Conservation (phyloP, 2,113 vertebrate species). For the Patagioenas fasciata region DNA sequence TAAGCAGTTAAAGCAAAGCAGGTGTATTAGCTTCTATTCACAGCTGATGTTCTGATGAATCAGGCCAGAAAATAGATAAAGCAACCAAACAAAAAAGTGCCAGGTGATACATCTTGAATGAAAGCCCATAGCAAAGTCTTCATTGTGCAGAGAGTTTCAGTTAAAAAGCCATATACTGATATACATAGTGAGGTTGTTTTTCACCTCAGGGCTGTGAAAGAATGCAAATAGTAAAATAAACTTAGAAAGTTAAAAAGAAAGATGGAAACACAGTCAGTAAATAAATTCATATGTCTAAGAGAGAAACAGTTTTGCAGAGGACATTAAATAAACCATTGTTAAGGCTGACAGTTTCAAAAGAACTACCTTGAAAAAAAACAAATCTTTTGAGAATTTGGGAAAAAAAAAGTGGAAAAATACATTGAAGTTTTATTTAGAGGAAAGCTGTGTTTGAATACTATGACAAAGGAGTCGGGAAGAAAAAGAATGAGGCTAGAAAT, state of each 20-base stretch:
- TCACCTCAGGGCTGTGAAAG: not conserved
- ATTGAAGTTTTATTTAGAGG: not conserved
- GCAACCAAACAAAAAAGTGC: not conserved
- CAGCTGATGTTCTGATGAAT: not conserved
- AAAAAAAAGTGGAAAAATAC: not conserved
- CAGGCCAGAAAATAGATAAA: not conserved
- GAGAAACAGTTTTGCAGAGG: not conserved
- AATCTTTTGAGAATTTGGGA: not conserved
- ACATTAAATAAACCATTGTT: not conserved
- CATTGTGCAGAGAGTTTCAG: not conserved
- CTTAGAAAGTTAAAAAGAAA: conserved; percentile 6
- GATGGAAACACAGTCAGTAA: not conserved
- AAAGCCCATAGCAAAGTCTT: not conserved
- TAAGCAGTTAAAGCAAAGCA: conserved; percentile 19
- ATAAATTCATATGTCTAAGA: not conserved
- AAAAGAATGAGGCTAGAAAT: not conserved
- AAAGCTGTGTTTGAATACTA: not conserved
- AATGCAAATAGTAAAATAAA: conserved; percentile 13
- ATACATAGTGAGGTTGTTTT: not conserved
- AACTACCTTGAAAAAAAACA: not conserved
- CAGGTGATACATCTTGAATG: not conserved
- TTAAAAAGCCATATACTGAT: not conserved
- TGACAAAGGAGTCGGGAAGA: not conserved
- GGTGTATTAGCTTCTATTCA: not conserved
- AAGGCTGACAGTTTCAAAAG: not conserved